A percentile compares a stretch with the other conserved stretches of the same genome.
Conservation (phyloP, 2,113 vertebrate genomes). For the Ictalurus punctatus region DNA sequence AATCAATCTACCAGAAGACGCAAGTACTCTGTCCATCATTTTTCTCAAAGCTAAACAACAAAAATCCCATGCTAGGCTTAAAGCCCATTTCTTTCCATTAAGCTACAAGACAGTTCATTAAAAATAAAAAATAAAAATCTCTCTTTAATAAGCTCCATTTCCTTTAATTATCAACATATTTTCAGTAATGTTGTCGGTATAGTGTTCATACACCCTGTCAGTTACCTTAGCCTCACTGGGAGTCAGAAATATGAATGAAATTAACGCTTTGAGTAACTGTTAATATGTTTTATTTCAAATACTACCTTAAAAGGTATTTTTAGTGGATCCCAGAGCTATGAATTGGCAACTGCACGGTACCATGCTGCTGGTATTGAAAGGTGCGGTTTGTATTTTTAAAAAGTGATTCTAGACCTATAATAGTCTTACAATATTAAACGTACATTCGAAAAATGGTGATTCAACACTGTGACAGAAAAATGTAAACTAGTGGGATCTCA, state of each 20-base stretch:
- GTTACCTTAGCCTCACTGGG: background rate
- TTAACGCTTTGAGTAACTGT: background rate
- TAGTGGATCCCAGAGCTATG: too few relatives aligned
- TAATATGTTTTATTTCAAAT: background rate
- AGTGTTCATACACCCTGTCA: background rate
- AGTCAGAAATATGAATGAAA: background rate
- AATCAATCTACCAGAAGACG: background rate
- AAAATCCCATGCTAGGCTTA: background rate
- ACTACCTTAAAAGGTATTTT: background rate
- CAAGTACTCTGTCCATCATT: background rate
- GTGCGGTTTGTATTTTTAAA: background rate
- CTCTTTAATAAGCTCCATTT: too few relatives aligned
- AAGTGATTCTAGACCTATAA: background rate
- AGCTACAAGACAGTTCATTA: background rate
- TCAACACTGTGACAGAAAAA: too few relatives aligned
- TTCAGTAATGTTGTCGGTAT: background rate
- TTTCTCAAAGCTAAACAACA: background rate
- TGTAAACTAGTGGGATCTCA: too few relatives aligned
- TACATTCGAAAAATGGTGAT: too few relatives aligned
- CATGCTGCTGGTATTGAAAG: background rate
- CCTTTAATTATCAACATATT: background rate
- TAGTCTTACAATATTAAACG: background rate
- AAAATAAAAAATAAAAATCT: too few relatives aligned
- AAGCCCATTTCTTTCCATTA: background rate
- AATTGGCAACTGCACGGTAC: too few relatives aligned